Evolutionary conservation across 1,140 invertebrate genomes (phyloP).

Genomic region (Phymastichus coffea): DNA sequence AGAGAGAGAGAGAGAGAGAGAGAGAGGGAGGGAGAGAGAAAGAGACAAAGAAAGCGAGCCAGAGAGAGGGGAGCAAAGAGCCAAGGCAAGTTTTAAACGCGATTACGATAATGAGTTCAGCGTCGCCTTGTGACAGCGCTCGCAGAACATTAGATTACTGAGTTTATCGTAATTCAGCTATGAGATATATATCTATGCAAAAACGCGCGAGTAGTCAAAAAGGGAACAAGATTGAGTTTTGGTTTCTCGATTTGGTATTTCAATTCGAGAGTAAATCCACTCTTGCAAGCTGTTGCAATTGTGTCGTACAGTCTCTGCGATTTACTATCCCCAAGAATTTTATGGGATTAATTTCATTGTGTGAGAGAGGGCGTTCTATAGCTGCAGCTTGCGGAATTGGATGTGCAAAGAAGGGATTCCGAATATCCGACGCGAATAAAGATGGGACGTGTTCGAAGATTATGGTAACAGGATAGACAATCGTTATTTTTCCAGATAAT

Average conservation of each 20-base stretch:
- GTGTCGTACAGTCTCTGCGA: not conserved
- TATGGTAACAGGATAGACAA: too few relatives aligned
- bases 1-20: too few relatives aligned
- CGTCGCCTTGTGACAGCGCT: constrained; percentile 8
- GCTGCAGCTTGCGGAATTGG: too few relatives aligned
- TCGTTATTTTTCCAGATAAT: too few relatives aligned
- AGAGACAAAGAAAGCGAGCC: too few relatives aligned
- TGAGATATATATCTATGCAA: too few relatives aligned
- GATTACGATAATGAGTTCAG: constrained; percentile 11
- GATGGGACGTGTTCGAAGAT: too few relatives aligned
- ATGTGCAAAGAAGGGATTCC: too few relatives aligned
- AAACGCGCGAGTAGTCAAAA: not conserved
- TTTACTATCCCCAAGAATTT: constrained; percentile 11
- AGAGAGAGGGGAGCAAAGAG: too few relatives aligned
- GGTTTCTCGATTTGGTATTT: constrained; percentile 16
- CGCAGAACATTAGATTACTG: constrained; percentile 19
- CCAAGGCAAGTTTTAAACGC: constrained; percentile 3
- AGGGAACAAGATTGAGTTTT: not conserved
- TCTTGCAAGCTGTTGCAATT: constrained; percentile 1
- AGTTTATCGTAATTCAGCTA: constrained; percentile 27
- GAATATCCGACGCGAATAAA: too few relatives aligned
- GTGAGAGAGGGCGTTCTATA: too few relatives aligned
- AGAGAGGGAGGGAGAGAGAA: not conserved
- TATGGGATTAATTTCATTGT: constrained; percentile 12
- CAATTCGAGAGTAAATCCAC: constrained; percentile 13